phyloP scores from a whole-genome alignment of 1,140 invertebrate species.

The Phenacoccus solenopsis region DNA sequence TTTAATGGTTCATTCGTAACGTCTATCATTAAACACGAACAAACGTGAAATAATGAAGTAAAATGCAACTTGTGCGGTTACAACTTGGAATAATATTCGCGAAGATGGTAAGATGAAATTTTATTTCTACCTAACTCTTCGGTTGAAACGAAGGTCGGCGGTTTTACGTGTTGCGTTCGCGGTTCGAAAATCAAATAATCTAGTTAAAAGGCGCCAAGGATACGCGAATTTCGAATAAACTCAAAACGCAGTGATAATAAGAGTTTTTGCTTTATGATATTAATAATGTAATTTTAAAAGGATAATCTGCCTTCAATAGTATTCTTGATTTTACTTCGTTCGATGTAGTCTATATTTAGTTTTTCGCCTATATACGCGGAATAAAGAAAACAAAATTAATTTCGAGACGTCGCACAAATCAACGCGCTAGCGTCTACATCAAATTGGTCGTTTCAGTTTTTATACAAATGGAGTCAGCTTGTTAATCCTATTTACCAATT shows the following conservation, averaged over 20 bases:
- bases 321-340: background rate
- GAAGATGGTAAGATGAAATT: background rate
- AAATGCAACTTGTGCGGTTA: background rate
- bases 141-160: background rate
- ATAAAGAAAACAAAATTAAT: background rate
- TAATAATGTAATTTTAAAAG: background rate
- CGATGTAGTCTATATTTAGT: no score
- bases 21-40: no score
- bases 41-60: no score
- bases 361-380: background rate
- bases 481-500: no score
- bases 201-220: background rate
- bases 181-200: background rate
- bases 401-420: no score
- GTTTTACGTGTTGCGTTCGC: background rate
- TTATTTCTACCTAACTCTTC: background rate
- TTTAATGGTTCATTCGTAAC: no score
- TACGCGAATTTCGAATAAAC: background rate
- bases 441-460: no score
- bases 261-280: background rate
- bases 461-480: no score
- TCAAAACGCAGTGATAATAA: background rate
- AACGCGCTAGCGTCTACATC: no score
- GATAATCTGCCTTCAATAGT: background rate
- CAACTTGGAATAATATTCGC: no score